Conservation (phyloP, 92 coral and sea anemone genomes). For the Metridium senile region DNA sequence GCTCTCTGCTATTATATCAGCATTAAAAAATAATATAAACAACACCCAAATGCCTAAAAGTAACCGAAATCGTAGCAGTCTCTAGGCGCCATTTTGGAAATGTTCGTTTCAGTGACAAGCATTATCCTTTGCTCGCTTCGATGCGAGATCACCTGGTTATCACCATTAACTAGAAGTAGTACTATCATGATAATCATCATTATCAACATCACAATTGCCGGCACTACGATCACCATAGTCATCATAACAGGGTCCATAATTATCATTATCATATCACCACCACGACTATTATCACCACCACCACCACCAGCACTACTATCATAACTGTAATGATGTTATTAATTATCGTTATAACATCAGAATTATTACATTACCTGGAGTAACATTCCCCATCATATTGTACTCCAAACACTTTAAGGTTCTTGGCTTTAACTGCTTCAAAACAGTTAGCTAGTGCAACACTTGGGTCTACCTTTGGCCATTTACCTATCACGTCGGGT, state of each 20-base stretch:
- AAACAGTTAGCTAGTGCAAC: conserved; percentile 27
- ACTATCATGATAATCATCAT: background rate
- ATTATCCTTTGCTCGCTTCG: too few relatives aligned
- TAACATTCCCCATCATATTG: conserved; percentile 40
- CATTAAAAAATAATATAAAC: too few relatives aligned
- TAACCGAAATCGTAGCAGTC: too few relatives aligned
- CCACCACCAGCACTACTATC: background rate
- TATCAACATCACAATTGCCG: background rate
- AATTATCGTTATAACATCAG: background rate
- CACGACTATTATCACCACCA: background rate
- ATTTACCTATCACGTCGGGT: conserved; percentile 28
- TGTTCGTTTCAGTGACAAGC: too few relatives aligned
- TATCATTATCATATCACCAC: too few relatives aligned
- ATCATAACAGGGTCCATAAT: too few relatives aligned
- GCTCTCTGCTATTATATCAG: too few relatives aligned
- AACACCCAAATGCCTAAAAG: too few relatives aligned
- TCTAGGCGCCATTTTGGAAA: too few relatives aligned
- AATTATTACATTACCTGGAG: conserved; percentile 10
- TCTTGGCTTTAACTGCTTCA: conserved; percentile 34
- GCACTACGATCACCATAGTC: background rate
- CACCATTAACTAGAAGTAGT: too few relatives aligned
- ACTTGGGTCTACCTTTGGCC: conserved; percentile 29
- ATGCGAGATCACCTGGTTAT: too few relatives aligned
- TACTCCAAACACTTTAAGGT: conserved; percentile 21
- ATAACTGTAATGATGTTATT: background rate